Evolutionary conservation across 1,140 invertebrate genomes (phyloP).

Genomic region (Carposina sasakii): DNA sequence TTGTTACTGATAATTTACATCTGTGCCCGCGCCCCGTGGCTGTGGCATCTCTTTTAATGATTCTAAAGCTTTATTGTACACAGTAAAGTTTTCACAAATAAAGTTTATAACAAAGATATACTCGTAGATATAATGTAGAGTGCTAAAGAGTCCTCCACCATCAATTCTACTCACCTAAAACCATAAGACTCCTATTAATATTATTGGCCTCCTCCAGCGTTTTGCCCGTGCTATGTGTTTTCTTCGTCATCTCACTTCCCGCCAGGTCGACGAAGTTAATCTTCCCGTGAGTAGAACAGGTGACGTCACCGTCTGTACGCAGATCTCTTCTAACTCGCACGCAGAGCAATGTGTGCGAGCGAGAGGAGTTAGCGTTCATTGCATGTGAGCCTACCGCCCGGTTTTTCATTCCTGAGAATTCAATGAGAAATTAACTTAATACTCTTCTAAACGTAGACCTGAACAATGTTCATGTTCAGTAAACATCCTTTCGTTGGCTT

Average conservation of each 20-base stretch:
- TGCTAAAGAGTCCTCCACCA: no score
- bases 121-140: no score
- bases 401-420: constrained; percentile 82
- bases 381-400: constrained; percentile 90
- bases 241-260: constrained; percentile 95
- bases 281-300: constrained; percentile 90
- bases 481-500: no score
- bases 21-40: no score
- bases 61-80: no score
- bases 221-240: constrained; percentile 93
- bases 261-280: constrained; percentile 96
- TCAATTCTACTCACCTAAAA: constrained; percentile 85
- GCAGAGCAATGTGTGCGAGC: constrained; percentile 96
- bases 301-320: constrained; percentile 87
- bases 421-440: no score
- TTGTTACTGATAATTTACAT: no score
- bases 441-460: no score
- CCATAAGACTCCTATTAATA: constrained; percentile 97
- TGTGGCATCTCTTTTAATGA: no score
- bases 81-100: no score
- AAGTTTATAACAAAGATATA: no score
- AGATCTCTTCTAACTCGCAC: constrained; percentile 88
- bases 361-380: constrained; percentile 96
- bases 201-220: constrained; percentile 95
- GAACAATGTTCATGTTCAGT: no score